Percentiles rank a stretch among this genome's conserved stretches.
These are phyloP conservation scores for Montipora foliosa DNA, from an alignment of 64 coral and sea anemone species.

Conservation along the genomic window DNA sequence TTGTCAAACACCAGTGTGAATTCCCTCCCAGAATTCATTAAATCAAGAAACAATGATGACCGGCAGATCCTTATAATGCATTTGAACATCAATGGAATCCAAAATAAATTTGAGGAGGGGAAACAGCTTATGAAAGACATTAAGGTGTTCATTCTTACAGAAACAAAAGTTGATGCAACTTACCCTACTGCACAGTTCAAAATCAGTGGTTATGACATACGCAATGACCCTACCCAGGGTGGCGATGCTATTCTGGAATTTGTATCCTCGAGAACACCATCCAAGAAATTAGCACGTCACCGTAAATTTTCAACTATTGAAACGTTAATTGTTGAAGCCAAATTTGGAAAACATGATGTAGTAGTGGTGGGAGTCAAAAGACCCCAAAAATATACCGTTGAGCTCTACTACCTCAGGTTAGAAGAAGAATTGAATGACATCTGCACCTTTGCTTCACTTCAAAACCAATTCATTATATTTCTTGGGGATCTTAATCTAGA, in stretches of 20 bases:
- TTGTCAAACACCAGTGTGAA: too few relatives aligned
- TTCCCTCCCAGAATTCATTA: background rate
- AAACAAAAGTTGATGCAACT: constrained; percentile 35
- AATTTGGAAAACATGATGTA: constrained; percentile 33
- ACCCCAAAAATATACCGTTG: background rate
- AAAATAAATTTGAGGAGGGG: background rate
- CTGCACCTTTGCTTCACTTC: background rate
- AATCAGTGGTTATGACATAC: constrained; percentile 10
- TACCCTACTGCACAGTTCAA: constrained; percentile 40
- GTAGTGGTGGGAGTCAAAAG: background rate
- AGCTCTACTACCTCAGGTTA: constrained; percentile 5
- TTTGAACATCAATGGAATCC: background rate
- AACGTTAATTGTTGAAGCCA: background rate
- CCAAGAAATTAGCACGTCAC: constrained; percentile 26
- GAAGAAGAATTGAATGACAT: background rate
- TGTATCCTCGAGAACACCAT: constrained; percentile 28
- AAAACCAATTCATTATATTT: background rate
- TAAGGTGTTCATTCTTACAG: constrained; percentile 48
- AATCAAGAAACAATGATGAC: constrained; percentile 5
- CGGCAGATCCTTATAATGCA: background rate
- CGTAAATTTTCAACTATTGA: constrained; percentile 15
- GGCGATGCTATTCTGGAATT: constrained; percentile 44
- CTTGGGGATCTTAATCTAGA: constrained; percentile 35
- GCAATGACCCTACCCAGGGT: constrained; percentile 40
- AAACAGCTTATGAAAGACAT: background rate